Evolutionary conservation across 2,797 vertebrate species (phyloP), one percentile per base, ranked within the genome.

Genomic region (Australoheros facetus): DNA sequence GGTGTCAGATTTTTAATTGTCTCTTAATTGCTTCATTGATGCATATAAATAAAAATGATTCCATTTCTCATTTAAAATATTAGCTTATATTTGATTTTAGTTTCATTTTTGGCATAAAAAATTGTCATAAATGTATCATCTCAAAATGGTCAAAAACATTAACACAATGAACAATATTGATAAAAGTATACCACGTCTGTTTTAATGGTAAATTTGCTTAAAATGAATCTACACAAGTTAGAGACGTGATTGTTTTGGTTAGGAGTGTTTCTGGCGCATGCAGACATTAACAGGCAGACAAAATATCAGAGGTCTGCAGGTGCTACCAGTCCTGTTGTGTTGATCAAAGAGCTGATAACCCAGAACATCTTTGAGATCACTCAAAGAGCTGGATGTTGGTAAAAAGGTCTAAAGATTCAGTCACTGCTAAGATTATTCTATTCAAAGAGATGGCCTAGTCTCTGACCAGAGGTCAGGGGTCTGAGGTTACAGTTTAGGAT

Each of bases 401-500:
- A 62, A 72, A 84, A 89, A 87, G 70, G 51, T 77, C 53, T 74
- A 87, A 85, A 77, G 62, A 81, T 84, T 81, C 45, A 80, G 78
- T 88, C 75, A 80, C 76, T 86, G 82, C 60, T 84, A 76, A 90
- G 83, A 82, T 85, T 69, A 42, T 85, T 74, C 77, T 86, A 89
- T 56, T 87, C 62, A 83, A 81, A 77, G 81, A 83, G 81, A 86
- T 81, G 78, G 82, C 77, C 80, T 81, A 75, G 70, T 56, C 62
- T 89, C 86, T 85, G 87, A 88, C 82, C 66, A 51, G 76, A 85
- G 82, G 82, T 86, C 77, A 83, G 73, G 73, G 77, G 83, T 71
- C 78, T 89, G 71, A 88, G 79, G 81, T 90, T 90, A 91, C 80
- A 89, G 89, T 88, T 91, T 77, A 77, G 83, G 91, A 81, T 83